Evolutionary conservation across 2,888 invertebrate genomes (phyloP).

Genomic region (Chalcosyrphus nemorum): DNA sequence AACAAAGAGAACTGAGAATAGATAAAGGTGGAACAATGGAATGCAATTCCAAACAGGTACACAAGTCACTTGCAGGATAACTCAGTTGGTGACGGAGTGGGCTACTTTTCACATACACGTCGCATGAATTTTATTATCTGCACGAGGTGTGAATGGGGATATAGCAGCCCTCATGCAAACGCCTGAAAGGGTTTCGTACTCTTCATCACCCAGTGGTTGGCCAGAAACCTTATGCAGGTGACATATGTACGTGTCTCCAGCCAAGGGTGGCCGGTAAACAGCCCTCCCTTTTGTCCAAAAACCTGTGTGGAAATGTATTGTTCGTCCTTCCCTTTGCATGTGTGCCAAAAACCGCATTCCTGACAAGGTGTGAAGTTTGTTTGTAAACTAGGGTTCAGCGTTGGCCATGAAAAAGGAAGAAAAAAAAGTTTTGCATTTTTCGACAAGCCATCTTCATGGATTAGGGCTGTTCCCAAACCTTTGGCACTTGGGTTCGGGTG

Average conservation of each 20-base stretch:
- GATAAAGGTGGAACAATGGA: not conserved
- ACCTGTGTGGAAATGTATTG: slow-evolving; percentile 7
- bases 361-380: not conserved
- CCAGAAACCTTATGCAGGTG: not conserved
- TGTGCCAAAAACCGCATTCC: slow-evolving; percentile 18
- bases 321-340: not conserved
- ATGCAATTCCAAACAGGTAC: not conserved
- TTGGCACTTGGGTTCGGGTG: not conserved
- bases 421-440: not conserved
- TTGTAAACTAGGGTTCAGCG: not conserved
- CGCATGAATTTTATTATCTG: slow-evolving; percentile 8
- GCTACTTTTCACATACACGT: not conserved
- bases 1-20: not conserved
- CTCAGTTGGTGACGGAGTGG: not conserved
- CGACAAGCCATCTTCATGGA: not conserved
- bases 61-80: not conserved
- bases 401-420: too few relatives aligned
- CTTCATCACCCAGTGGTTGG: not conserved
- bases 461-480: not conserved
- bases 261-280: not conserved
- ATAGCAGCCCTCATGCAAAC: not conserved
- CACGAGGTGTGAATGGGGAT: slow-evolving; percentile 10
- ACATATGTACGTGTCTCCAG: not conserved
- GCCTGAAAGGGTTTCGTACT: not conserved
- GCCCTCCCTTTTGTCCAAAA: not conserved